Conservation (phyloP, 1,140 invertebrate species). For the Bombus sylvicola region DNA sequence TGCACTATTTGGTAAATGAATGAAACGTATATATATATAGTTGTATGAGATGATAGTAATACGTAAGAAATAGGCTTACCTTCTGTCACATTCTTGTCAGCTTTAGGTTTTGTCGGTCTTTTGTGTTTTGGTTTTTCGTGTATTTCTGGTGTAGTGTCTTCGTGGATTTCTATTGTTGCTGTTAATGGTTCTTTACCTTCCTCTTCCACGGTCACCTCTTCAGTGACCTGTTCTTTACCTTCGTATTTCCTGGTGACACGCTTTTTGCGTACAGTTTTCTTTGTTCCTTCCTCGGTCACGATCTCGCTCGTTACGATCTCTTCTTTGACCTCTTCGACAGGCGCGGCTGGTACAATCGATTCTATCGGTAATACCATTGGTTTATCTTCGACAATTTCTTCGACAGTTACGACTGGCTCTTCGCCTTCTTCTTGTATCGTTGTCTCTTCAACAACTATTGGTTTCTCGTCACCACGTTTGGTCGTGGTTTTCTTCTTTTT, state of each 20-base stretch:
- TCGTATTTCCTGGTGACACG: slow-evolving; percentile 73
- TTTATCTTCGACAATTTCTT: slow-evolving; percentile 65
- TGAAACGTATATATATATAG: slow-evolving; percentile 3
- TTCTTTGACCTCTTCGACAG: slow-evolving; percentile 35
- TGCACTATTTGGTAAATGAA: not conserved
- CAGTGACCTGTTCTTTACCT: slow-evolving; percentile 68
- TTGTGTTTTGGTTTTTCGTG: slow-evolving; percentile 72
- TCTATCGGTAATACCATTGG: not conserved
- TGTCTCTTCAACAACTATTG: slow-evolving; percentile 37
- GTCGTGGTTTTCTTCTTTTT: slow-evolving; percentile 43
- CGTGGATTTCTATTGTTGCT: slow-evolving; percentile 68
- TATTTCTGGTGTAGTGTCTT: slow-evolving; percentile 72
- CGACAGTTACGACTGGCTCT: slow-evolving; percentile 31
- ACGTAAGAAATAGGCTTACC: slow-evolving; percentile 68
- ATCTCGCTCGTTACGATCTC: slow-evolving; percentile 43
- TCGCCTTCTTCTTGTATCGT: slow-evolving; percentile 46
- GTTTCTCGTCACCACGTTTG: slow-evolving; percentile 54
- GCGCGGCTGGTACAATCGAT: slow-evolving; percentile 6
- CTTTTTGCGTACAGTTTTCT: slow-evolving; percentile 33
- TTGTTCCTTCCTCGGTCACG: slow-evolving; percentile 55
- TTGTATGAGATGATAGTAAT: slow-evolving; percentile 9
- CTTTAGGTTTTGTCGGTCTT: slow-evolving; percentile 68
- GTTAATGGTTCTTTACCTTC: slow-evolving; percentile 76
- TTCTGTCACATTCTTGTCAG: slow-evolving; percentile 59
- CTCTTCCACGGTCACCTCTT: slow-evolving; percentile 75